Evolutionary conservation across 2,888 invertebrate species (phyloP).

Genomic region (Ormia ochracea): DNA sequence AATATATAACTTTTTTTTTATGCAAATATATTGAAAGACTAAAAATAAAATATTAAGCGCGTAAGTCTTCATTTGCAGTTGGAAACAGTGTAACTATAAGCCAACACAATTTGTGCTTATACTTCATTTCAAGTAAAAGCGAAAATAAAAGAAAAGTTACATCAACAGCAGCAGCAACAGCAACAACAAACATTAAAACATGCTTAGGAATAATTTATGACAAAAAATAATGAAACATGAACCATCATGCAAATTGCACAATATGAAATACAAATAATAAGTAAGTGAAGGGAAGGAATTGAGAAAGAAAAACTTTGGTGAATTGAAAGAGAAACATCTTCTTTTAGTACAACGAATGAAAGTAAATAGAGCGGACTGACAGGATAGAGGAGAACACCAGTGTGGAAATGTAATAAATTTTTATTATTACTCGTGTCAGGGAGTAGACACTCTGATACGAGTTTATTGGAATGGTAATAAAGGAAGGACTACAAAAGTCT

Average conservation of each 20-base stretch:
- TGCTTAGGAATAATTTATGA: slow-evolving; percentile 40
- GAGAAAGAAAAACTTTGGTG: slow-evolving; percentile 11
- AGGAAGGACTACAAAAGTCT: too few relatives aligned
- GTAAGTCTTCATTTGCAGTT: background rate
- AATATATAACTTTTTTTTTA: background rate
- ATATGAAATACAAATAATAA: slow-evolving; percentile 2
- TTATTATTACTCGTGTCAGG: too few relatives aligned
- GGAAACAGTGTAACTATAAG: slow-evolving; percentile 18
- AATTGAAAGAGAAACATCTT: background rate
- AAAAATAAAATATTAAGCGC: background rate
- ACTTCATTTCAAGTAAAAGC: slow-evolving; percentile 5
- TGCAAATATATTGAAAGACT: background rate
- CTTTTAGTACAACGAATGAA: background rate
- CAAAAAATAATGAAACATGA: slow-evolving; percentile 5
- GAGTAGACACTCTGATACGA: too few relatives aligned
- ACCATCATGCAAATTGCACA: slow-evolving; percentile 26
- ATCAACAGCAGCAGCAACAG: background rate
- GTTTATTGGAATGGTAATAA: too few relatives aligned
- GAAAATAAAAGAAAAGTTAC: background rate
- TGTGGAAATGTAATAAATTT: slow-evolving; percentile 44
- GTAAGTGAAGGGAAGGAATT: background rate
- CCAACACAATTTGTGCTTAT: slow-evolving; percentile 3
- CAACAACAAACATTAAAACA: slow-evolving; percentile 10
- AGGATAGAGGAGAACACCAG: background rate
- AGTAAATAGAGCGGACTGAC: background rate